These are phyloP conservation scores for Yponomeuta sedellus DNA, from an alignment of 2,888 invertebrate species.

Conservation along the genomic window DNA sequence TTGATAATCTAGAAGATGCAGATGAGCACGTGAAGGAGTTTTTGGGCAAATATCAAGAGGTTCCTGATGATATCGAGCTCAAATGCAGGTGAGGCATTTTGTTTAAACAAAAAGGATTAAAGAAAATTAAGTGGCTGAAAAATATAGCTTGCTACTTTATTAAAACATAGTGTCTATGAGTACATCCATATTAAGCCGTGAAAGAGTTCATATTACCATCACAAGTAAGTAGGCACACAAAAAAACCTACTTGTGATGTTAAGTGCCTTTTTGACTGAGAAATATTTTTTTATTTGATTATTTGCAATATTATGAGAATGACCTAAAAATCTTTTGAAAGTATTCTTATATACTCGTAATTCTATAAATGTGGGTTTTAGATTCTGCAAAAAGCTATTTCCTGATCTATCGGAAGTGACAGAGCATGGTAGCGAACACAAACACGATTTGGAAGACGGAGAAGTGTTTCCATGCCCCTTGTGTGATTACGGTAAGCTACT, in stretches of 20 bases:
- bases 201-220: no score
- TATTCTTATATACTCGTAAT: no score
- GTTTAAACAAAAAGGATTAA: not conserved
- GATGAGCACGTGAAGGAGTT: conserved; percentile 65
- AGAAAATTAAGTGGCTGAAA: no score
- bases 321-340: no score
- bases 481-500: conserved; percentile 55
- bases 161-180: no score
- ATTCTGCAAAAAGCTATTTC: conserved; percentile 51
- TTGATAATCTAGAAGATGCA: conserved; percentile 63
- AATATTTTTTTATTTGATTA: no score
- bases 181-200: no score
- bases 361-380: conserved; percentile 27
- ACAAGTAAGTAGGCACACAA: no score
- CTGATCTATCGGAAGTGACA: conserved; percentile 38
- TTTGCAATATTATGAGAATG: no score
- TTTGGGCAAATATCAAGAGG: conserved; percentile 56
- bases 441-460: conserved; percentile 52
- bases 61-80: conserved; percentile 34
- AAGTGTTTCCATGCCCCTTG: conserved; percentile 58
- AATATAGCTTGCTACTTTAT: no score
- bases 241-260: no score
- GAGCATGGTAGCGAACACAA: conserved; percentile 58
- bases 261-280: no score
- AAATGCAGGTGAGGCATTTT: conserved; percentile 53